Evolutionary conservation across 2,113 vertebrate species (phyloP).

Genomic region (Nicator chloris): DNA sequence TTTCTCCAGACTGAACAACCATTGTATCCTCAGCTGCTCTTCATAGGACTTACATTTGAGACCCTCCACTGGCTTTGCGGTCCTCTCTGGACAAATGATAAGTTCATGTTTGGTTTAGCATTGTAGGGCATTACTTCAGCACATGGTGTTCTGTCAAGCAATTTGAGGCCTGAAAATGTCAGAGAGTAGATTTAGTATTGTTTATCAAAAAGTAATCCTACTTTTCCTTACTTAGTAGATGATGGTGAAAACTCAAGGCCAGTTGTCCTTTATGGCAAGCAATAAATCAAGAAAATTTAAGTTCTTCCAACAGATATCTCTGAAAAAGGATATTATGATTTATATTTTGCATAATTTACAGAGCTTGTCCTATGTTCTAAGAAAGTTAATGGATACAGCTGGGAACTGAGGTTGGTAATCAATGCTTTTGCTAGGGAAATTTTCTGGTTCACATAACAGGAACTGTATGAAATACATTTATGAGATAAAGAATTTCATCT

Average conservation of each 20-base stretch:
- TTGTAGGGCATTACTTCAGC: neutral
- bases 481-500: neutral
- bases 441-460: neutral
- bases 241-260: neutral
- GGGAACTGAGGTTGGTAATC: neutral
- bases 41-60: neutral
- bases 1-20: neutral
- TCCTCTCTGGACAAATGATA: neutral
- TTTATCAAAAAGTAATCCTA: neutral
- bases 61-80: fast-evolving
- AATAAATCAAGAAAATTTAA: neutral
- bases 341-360: neutral
- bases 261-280: neutral
- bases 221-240: neutral
- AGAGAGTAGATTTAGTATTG: neutral
- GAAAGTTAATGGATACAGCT: neutral
- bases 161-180: neutral
- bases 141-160: neutral
- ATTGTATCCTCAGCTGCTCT: neutral
- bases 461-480: neutral
- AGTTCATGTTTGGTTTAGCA: neutral
- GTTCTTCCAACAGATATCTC: neutral
- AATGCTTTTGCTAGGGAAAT: neutral
- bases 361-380: neutral
- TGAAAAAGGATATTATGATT: neutral